phyloP scores from a whole-genome alignment of 2,113 vertebrate genomes.

The Puffinus mauretanicus region DNA sequence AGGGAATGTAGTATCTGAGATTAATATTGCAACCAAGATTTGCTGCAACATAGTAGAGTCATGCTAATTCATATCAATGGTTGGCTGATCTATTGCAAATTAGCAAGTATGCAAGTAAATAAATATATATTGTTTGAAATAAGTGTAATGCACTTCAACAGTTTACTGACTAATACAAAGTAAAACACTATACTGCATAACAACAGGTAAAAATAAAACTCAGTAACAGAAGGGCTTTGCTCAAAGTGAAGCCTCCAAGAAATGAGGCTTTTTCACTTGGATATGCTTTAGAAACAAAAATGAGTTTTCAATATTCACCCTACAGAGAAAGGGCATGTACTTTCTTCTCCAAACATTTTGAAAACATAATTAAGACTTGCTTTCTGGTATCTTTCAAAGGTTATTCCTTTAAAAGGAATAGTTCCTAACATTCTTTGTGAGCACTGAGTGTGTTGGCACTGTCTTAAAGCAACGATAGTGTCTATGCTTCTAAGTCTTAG shows the following conservation, averaged over 20 bases:
- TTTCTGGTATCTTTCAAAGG: not conserved
- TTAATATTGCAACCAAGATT: conserved; percentile 59
- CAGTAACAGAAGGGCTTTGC: not conserved
- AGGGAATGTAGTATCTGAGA: conserved; percentile 60
- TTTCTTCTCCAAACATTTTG: not conserved
- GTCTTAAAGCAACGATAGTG: not conserved
- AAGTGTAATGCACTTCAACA: not conserved
- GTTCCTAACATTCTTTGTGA: not conserved
- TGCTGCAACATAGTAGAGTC: conserved; percentile 57
- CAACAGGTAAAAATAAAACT: not conserved
- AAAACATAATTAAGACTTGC: not conserved
- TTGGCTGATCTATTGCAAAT: not conserved
- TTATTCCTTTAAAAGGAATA: conserved; percentile 28
- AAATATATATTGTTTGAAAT: not conserved
- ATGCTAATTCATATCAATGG: conserved; percentile 37
- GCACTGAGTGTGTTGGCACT: not conserved
- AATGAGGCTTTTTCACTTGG: not conserved
- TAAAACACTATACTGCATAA: not conserved
- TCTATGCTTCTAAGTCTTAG: not conserved
- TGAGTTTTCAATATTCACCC: not conserved
- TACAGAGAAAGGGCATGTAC: not conserved
- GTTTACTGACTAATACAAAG: not conserved
- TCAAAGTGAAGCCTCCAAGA: not conserved
- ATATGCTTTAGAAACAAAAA: not conserved
- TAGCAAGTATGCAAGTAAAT: conserved; percentile 24